phyloP scores from a whole-genome alignment of 1,140 invertebrate species.

The Penaeus indicus region DNA sequence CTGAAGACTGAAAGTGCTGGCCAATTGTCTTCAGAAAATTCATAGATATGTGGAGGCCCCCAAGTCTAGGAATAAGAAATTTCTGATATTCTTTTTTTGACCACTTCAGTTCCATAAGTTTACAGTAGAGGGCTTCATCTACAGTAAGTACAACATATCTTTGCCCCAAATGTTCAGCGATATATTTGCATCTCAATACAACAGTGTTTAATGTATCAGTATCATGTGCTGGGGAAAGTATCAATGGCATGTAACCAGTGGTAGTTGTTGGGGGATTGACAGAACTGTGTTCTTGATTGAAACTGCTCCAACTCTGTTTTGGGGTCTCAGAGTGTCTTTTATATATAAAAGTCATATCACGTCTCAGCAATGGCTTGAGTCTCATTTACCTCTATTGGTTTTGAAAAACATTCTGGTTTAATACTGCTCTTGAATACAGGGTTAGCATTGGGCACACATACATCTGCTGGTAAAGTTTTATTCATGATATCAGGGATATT shows the following conservation, averaged over 20 bases:
- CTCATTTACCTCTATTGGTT: too few species aligned
- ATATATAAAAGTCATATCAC: too few species aligned
- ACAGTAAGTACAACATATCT: conserved; percentile 28
- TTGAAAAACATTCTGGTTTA: too few species aligned
- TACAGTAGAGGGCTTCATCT: conserved; percentile 43
- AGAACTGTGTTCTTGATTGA: too few species aligned
- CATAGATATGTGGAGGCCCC: conserved; percentile 30
- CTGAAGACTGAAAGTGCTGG: neutral
- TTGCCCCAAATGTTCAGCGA: conserved; percentile 33
- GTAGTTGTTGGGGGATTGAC: too few species aligned
- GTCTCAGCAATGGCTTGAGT: too few species aligned
- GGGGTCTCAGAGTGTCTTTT: too few species aligned
- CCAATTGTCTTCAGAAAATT: conserved; percentile 21
- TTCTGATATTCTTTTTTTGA: conserved; percentile 34
- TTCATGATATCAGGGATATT: too few species aligned
- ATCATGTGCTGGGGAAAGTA: conserved; percentile 6
- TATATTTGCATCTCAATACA: conserved; percentile 36
- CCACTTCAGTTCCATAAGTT: conserved; percentile 52
- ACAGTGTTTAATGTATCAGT: conserved; percentile 34
- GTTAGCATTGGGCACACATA: too few species aligned
- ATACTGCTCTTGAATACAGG: too few species aligned
- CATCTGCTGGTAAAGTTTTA: too few species aligned
- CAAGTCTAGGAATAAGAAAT: conserved; percentile 31
- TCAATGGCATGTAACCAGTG: conserved; percentile 30
- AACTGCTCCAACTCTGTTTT: too few species aligned